Evolutionary conservation across 1,140 invertebrate genomes (phyloP), one percentile per base, ranked within the genome.

Genomic region (Rhagoletis zephyria): DNA sequence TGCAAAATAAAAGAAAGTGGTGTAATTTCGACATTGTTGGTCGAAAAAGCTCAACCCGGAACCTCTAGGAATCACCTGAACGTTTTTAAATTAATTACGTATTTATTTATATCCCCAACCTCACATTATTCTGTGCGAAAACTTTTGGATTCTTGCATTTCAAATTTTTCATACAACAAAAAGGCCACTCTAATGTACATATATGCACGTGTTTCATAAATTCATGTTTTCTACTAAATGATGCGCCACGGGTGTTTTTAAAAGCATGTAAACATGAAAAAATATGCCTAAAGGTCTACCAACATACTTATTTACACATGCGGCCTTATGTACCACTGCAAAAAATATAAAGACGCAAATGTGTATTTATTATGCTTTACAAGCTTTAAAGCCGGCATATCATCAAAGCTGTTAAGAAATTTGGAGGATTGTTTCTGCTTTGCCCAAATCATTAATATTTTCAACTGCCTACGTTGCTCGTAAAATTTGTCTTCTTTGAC

Each of bases 221-320:
- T 67, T 67, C 42, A 12, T 19, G 65, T 10, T 42, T 19, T 67
- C 65, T 12, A 40, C 65, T 67, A 42, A 67, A 67, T 67, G 42
- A 42, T 67, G 65, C 65, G 65, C 42, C 65, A 67, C 65, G 65
- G 65, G 65, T 67, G 65, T 67, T 40, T 67, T 67, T 67, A 67
- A 67, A 67, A 67, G 65, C 65, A 10, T 67, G 65, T 67, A 67
- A 67, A 67, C 65, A 67, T 67, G 65, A 65, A 30, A 65, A 65
- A 30, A 67, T 30, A 67, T 40, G 30, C 64, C 0, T 9, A 30
- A 7, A 67, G 19, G 42, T 10, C 1, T 12, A 10, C 40, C 30
- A 10, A 67, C 2, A 19, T n/a, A 12, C 63, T 1, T 19, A 64
- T 19, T 7, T 10, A 65, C 19, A 40, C 9, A 42, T 1, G 40